phyloP scores from a whole-genome alignment of 1,140 invertebrate species.

The fruit fly (Drosophila melanogaster) region Release_6_plus_ISO1_MT NT_037436.4:12027001-12027500 shows the following conservation, averaged over 20 bases:
- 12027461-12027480: neutral
- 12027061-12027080: slow-evolving; percentile 80
- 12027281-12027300: slow-evolving; percentile 23
- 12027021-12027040: slow-evolving; percentile 79
- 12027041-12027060: slow-evolving; percentile 81
- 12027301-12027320: slow-evolving; percentile 39
- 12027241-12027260: slow-evolving; percentile 32
- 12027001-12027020: slow-evolving; percentile 64
- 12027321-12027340: slow-evolving; percentile 10
- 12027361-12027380: slow-evolving; percentile 31
- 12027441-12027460: neutral
- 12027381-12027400: slow-evolving; percentile 23
- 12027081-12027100: slow-evolving; percentile 81
- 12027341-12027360: slow-evolving; percentile 9
- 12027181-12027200: slow-evolving; percentile 2
- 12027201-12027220: slow-evolving; percentile 31
- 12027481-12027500: neutral
- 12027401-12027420: slow-evolving; percentile 16
- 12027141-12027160: slow-evolving; percentile 82
- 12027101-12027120: slow-evolving; percentile 84
- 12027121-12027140: slow-evolving; percentile 84
- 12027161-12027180: slow-evolving; percentile 46
- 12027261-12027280: slow-evolving; percentile 39
- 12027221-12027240: slow-evolving; percentile 44
- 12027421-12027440: slow-evolving; percentile 24